Evolutionary conservation across 92 coral and sea anemone species (phyloP), one percentile per base, ranked within the genome.

Genomic region (Diadumene lineata): DNA sequence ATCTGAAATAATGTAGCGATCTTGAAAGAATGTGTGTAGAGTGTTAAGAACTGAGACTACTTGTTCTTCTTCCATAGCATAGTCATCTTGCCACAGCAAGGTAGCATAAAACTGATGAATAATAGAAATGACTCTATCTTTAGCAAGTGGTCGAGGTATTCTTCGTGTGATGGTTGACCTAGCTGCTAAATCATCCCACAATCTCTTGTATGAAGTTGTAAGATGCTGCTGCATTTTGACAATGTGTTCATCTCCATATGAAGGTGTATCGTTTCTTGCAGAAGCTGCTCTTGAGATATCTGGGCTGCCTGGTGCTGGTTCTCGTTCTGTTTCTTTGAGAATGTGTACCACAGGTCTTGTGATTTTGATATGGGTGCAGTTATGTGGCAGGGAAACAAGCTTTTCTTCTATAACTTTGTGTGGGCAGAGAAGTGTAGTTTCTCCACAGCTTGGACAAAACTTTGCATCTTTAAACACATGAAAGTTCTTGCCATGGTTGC

Each of bases 401-500:
- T 78, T 89, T 21, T 92, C 92, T 43, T 85, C 88, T 38, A 87
- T 77, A 27, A 87, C 90, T 70, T 89, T 96, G 75, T 96, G 99
- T 7, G 99, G 99, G 51, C 99, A 96, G 64, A 96, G 81, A 17
- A 96, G 70, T 19, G 99, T 96, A 34, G 89, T 85, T 31, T 92
- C 94, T 4, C 97, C 97, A 76, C 99, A 96, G 65, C 99, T 96
- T 28, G 89, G 82, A 64, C 99, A 96, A 62, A 81, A 75, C 77
- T 87, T 86, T n/a, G 94, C 97, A 80, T 92, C 92, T 80, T 92
- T 92, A 58, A 96, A 86, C 79, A 86, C 99, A 31, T 96, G 93
- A 34, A 88, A 96, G 64, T 92, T 92, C 60, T 92, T 96, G 43
- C 99, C 99, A 72, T 96, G 99, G 74, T 96, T 96, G 61, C 97